phyloP scores from a whole-genome alignment of 2,888 invertebrate genomes.

The Drosophila mayaguana region DNA sequence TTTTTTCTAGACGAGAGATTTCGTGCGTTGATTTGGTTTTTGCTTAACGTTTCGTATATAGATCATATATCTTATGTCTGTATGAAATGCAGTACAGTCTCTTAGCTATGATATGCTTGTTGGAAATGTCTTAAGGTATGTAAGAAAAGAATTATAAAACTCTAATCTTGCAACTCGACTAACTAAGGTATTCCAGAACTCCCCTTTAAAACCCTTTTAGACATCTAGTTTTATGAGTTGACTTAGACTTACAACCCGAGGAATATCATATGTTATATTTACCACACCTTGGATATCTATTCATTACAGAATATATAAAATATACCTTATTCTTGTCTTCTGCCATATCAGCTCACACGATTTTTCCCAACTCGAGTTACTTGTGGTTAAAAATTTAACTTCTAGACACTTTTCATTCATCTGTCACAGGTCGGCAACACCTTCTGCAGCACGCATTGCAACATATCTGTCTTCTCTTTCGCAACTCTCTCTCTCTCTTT shows the following conservation, averaged over 20 bases:
- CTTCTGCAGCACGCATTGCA: conserved; percentile 9
- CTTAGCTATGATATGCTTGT: background rate
- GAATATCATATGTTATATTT: background rate
- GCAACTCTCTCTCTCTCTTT: background rate
- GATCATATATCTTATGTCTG: background rate
- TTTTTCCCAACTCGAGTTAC: conserved; percentile 2
- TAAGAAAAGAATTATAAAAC: no score
- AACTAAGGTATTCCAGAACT: no score
- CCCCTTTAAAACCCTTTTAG: no score
- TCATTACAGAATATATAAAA: background rate
- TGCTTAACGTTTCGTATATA: background rate
- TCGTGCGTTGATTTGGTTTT: conserved; percentile 12
- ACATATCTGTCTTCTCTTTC: background rate
- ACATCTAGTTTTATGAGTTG: no score
- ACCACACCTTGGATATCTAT: background rate
- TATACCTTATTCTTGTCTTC: background rate
- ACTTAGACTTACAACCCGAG: no score
- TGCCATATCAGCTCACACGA: background rate
- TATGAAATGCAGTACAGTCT: background rate
- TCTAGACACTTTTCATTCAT: background rate
- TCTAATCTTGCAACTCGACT: no score
- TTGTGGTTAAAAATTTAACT: conserved; percentile 13
- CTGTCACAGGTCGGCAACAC: background rate
- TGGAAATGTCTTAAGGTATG: background rate
- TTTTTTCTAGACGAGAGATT: conserved; percentile 43